These are phyloP conservation scores for Dreissena rostriformis DNA, from an alignment of 1,140 invertebrate species.

Conservation along the genomic window DNA sequence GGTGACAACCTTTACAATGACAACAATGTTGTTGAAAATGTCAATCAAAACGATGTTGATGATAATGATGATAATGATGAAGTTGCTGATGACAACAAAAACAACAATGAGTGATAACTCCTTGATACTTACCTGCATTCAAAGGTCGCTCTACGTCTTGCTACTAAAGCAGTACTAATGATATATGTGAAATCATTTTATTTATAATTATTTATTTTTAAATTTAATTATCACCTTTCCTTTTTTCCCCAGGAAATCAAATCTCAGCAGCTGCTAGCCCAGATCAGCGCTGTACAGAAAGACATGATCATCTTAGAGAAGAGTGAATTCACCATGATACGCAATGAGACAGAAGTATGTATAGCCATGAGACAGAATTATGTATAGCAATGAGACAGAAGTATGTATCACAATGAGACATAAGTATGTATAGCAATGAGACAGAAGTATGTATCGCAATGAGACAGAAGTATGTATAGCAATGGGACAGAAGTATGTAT, in stretches of 20 bases:
- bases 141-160: background rate
- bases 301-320: conserved; percentile 82
- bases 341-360: conserved; percentile 79
- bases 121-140: background rate
- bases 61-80: background rate
- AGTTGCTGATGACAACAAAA: background rate
- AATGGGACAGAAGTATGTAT: too few species aligned
- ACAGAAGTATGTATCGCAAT: background rate
- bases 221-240: background rate
- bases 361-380: background rate
- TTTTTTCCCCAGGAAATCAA: conserved; percentile 76
- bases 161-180: background rate
- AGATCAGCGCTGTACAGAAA: conserved; percentile 79
- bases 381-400: background rate
- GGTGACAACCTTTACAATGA: too few species aligned
- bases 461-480: too few species aligned
- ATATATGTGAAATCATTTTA: background rate
- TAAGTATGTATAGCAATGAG: background rate
- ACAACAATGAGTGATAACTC: background rate
- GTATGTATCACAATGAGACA: background rate
- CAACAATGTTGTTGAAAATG: too few species aligned
- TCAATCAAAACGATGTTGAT: too few species aligned
- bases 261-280: conserved; percentile 79
- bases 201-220: background rate
- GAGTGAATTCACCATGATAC: conserved; percentile 80